Conservation (phyloP, 2,797 vertebrate genomes). For the Characodon lateralis region DNA sequence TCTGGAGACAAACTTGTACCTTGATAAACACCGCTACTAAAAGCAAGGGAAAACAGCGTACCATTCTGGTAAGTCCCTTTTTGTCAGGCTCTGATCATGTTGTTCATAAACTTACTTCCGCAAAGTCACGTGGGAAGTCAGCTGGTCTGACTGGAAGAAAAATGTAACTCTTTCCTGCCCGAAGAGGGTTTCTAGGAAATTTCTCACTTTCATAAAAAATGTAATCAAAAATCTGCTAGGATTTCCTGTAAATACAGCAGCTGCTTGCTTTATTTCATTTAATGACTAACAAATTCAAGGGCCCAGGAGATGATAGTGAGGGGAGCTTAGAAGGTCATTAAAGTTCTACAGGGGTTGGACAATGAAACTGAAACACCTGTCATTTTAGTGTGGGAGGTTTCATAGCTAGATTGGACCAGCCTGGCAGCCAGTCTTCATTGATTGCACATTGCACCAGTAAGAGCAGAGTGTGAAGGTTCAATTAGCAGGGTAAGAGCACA, state of each 20-base stretch:
- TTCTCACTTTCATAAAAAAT: background rate
- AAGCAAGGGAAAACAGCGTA: conserved; percentile 22
- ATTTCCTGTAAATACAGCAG: background rate
- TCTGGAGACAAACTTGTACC: conserved; percentile 17
- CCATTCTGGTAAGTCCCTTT: conserved; percentile 11
- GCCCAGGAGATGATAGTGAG: background rate
- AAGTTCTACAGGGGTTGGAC: background rate
- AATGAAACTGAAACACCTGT: no score
- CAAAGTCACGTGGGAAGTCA: conserved; percentile 77
- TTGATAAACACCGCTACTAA: conserved; percentile 1
- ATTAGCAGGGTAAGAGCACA: no score
- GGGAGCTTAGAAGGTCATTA: background rate
- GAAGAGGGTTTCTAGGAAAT: background rate
- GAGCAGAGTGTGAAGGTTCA: no score
- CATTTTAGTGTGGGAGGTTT: no score
- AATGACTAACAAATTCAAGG: background rate
- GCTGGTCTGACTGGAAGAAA: conserved; percentile 36
- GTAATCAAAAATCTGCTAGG: background rate
- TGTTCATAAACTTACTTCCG: conserved; percentile 53
- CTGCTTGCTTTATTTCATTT: background rate
- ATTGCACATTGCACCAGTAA: no score
- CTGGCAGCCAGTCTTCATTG: no score
- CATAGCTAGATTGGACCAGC: no score
- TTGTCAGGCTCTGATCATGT: background rate
- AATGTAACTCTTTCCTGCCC: conserved; percentile 47